phyloP scores from a whole-genome alignment of 2,888 invertebrate genomes.

The Yponomeuta plumbellus region DNA sequence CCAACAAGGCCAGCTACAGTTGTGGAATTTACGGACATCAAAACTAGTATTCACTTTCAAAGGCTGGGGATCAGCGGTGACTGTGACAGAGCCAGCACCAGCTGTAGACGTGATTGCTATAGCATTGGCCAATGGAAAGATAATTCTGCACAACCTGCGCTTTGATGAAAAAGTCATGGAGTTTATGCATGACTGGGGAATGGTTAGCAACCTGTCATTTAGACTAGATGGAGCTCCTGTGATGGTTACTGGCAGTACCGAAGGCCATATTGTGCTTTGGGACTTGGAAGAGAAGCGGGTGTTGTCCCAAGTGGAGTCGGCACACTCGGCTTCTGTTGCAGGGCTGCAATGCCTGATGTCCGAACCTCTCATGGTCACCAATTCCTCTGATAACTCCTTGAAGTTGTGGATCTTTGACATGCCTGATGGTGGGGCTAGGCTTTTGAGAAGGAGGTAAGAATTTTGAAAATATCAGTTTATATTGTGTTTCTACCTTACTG shows the following conservation, averaged over 20 bases:
- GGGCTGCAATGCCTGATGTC: conserved; percentile 90
- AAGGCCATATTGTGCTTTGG: conserved; percentile 96
- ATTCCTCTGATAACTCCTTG: conserved; percentile 94
- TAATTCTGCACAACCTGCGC: conserved; percentile 91
- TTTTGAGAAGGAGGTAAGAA: conserved; percentile 82
- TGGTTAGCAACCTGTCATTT: conserved; percentile 89
- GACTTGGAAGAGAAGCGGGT: conserved; percentile 89
- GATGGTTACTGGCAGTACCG: conserved; percentile 88
- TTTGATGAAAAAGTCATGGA: conserved; percentile 88
- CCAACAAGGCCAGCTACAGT: conserved; percentile 87
- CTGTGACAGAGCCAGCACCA: conserved; percentile 89
- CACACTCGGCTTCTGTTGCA: conserved; percentile 85
- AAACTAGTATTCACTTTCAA: conserved; percentile 86
- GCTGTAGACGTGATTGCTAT: conserved; percentile 94
- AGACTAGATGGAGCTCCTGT: conserved; percentile 90
- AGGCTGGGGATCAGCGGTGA: conserved; percentile 84
- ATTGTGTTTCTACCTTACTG: background rate
- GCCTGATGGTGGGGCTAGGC: conserved; percentile 91
- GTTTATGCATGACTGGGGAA: conserved; percentile 94
- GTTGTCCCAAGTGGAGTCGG: conserved; percentile 85
- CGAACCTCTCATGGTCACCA: conserved; percentile 93
- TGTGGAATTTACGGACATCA: conserved; percentile 92
- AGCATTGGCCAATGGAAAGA: conserved; percentile 88
- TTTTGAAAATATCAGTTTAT: background rate
- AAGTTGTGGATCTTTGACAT: conserved; percentile 95